These are phyloP conservation scores for Masnerella sp. DNA, from an alignment of 2,888 invertebrate genomes.

Conservation along the genomic window DNA sequence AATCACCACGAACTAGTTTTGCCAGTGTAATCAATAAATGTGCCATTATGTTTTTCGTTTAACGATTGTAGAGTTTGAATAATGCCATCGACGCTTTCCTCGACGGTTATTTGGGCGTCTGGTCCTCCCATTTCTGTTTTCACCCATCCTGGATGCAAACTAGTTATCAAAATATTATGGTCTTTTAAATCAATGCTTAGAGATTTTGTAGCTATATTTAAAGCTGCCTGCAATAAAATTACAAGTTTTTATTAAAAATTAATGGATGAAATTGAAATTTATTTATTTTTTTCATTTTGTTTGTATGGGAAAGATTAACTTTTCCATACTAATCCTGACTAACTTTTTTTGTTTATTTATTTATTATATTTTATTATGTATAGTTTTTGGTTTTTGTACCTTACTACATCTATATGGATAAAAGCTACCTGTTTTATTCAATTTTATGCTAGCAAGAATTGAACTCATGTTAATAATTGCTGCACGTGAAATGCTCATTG, in stretches of 20 bases:
- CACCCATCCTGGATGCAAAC: slow-evolving; percentile 95
- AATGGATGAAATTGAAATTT: too few relatives aligned
- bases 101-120: slow-evolving; percentile 86
- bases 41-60: slow-evolving; percentile 84
- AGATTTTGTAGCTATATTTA: slow-evolving; percentile 92
- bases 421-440: slow-evolving; percentile 87
- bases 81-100: slow-evolving; percentile 83
- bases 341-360: background rate
- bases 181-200: slow-evolving; percentile 89
- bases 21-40: slow-evolving; percentile 89
- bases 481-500: slow-evolving; percentile 82
- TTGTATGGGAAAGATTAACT: too few relatives aligned
- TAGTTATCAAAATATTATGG: slow-evolving; percentile 85
- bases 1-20: slow-evolving; percentile 85
- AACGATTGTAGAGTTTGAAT: slow-evolving; percentile 83
- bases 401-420: slow-evolving; percentile 94
- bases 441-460: slow-evolving; percentile 86
- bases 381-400: slow-evolving; percentile 77
- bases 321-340: too few relatives aligned
- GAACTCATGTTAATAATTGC: slow-evolving; percentile 92
- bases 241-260: too few relatives aligned
- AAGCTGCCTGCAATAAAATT: slow-evolving; percentile 81
- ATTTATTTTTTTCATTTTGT: too few relatives aligned
- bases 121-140: slow-evolving; percentile 93
- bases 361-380: slow-evolving; percentile 12